phyloP scores from a whole-genome alignment of 2,888 invertebrate genomes.

The Erynnis tages region DNA sequence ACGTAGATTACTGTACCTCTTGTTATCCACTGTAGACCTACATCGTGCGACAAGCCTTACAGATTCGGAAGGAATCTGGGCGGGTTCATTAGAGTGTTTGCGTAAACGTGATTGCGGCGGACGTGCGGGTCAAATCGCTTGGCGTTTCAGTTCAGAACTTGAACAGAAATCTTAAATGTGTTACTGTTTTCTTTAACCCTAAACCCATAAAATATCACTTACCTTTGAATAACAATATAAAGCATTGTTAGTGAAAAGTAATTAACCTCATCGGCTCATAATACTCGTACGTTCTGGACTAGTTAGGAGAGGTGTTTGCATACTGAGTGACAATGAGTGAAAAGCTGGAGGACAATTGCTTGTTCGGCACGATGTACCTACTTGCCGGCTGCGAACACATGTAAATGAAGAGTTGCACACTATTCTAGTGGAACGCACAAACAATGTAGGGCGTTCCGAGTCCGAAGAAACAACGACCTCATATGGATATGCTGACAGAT shows the following conservation, averaged over 20 bases:
- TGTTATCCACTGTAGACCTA: too few relatives aligned
- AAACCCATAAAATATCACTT: background rate
- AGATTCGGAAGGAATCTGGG: too few relatives aligned
- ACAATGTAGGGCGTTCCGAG: slow-evolving; percentile 36
- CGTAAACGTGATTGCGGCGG: too few relatives aligned
- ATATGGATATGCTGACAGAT: slow-evolving; percentile 30
- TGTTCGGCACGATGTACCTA: slow-evolving; percentile 46
- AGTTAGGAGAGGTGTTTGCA: slow-evolving; percentile 57
- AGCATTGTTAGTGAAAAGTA: slow-evolving; percentile 31
- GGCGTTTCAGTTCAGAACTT: too few relatives aligned
- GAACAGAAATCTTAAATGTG: too few relatives aligned
- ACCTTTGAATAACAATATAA: background rate
- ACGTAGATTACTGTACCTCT: too few relatives aligned
- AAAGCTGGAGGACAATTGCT: slow-evolving; percentile 55
- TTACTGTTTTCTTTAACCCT: background rate
- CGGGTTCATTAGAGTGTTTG: too few relatives aligned
- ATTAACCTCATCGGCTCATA: slow-evolving; percentile 43
- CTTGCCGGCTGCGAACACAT: slow-evolving; percentile 53
- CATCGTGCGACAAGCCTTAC: too few relatives aligned
- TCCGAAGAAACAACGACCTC: slow-evolving; percentile 45
- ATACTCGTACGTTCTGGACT: slow-evolving; percentile 39
- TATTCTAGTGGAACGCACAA: slow-evolving; percentile 37
- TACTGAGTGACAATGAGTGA: slow-evolving; percentile 67
- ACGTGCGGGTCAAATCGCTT: too few relatives aligned
- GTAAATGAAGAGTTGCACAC: slow-evolving; percentile 57